Conservation (phyloP, 2,888 invertebrate genomes). For the Watsonalla binaria region DNA sequence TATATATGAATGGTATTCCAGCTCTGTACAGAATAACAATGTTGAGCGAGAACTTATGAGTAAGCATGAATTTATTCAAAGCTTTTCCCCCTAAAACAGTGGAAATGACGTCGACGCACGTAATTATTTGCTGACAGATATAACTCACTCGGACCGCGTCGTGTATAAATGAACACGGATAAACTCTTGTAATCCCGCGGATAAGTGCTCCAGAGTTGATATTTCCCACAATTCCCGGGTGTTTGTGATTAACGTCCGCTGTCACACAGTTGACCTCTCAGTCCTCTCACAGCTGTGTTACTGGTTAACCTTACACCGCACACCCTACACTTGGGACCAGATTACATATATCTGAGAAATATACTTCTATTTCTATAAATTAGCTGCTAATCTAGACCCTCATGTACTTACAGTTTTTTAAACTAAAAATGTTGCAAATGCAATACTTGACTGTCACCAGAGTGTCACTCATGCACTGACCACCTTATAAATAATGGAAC, state of each 20-base stretch:
- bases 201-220: neutral
- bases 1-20: neutral
- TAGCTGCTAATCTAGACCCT: no score
- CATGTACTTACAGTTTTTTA: no score
- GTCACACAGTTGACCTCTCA: neutral
- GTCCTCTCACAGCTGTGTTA: neutral
- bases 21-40: neutral
- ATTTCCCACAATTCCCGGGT: neutral
- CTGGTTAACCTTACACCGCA: no score
- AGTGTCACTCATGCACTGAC: no score
- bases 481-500: no score
- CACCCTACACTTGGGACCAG: neutral
- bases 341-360: neutral
- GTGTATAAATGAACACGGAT: neutral
- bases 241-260: neutral
- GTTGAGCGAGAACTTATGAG: neutral
- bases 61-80: neutral
- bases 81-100: neutral
- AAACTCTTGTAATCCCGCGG: neutral
- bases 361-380: neutral
- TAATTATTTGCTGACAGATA: neutral
- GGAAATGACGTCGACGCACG: neutral
- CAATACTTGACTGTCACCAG: no score
- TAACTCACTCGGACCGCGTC: neutral
- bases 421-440: no score